Conservation (phyloP, 2,888 invertebrate genomes). For the Lepidocyrtoides sp. region DNA sequence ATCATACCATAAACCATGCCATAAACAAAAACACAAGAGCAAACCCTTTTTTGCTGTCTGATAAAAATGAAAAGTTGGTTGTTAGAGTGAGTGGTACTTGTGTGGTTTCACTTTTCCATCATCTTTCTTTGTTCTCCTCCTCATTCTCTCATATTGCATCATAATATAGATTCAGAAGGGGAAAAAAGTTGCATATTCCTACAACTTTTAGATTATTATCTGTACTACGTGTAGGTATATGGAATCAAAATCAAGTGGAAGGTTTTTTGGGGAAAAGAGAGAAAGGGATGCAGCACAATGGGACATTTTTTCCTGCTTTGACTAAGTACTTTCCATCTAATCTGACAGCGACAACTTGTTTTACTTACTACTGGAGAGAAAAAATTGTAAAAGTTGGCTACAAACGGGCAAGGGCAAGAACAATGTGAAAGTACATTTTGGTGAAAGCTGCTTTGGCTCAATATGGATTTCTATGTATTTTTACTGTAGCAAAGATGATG, state of each 20-base stretch:
- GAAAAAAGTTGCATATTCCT: too few relatives aligned
- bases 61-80: not conserved
- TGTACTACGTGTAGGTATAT: not conserved
- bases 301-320: not conserved
- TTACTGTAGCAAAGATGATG: not conserved
- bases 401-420: not conserved
- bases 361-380: not conserved
- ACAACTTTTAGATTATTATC: not conserved
- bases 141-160: not conserved
- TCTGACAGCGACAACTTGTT: constrained; percentile 31
- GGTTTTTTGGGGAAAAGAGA: not conserved
- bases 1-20: not conserved
- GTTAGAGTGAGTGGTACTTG: not conserved
- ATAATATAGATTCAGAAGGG: not conserved
- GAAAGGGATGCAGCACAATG: not conserved
- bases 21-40: not conserved
- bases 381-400: not conserved
- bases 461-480: not conserved
- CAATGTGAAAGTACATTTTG: not conserved
- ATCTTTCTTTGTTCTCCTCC: not conserved
- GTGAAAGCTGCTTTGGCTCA: constrained; percentile 20
- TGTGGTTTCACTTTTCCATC: not conserved
- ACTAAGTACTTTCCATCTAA: constrained; percentile 39
- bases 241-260: not conserved
- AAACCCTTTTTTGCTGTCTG: not conserved